Percentiles rank a stretch among this genome's conserved stretches.
Evolutionary conservation across 2,797 vertebrate genomes (phyloP).

Genomic region (Salmo trutta): DNA sequence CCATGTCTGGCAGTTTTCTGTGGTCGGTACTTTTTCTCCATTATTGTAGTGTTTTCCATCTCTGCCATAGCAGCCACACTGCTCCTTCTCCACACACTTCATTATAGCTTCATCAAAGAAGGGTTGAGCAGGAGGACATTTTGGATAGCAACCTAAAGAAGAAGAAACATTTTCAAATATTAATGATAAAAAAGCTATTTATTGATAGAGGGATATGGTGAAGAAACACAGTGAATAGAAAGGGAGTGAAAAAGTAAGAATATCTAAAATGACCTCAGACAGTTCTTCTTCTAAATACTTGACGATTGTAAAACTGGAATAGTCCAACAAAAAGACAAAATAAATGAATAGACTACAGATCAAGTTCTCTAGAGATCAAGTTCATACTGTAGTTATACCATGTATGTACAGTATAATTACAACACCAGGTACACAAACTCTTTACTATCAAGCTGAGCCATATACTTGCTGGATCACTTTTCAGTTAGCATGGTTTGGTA

Average conservation of each 20-base stretch:
- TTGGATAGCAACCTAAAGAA: conserved; percentile 86
- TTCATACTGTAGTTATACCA: no score
- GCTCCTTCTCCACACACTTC: conserved; percentile 76
- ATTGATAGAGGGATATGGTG: background rate
- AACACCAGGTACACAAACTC: no score
- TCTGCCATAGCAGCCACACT: conserved; percentile 80
- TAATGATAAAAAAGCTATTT: background rate
- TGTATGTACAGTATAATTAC: no score
- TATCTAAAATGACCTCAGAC: background rate
- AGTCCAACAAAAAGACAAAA: no score
- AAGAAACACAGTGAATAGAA: background rate
- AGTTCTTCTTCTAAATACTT: background rate
- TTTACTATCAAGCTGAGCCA: no score
- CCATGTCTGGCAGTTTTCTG: conserved; percentile 81
- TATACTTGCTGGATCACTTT: no score
- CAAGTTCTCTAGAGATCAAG: no score
- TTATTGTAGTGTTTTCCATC: conserved; percentile 74
- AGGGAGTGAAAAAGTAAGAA: background rate
- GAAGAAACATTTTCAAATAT: conserved; percentile 5
- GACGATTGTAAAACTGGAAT: no score
- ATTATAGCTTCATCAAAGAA: conserved; percentile 87
- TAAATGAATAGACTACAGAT: no score
- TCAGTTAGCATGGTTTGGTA: no score
- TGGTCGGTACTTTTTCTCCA: conserved; percentile 68
- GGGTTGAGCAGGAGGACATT: conserved; percentile 77